Conservation (phyloP, 2,113 vertebrate species). For the Callionymus lyra region DNA sequence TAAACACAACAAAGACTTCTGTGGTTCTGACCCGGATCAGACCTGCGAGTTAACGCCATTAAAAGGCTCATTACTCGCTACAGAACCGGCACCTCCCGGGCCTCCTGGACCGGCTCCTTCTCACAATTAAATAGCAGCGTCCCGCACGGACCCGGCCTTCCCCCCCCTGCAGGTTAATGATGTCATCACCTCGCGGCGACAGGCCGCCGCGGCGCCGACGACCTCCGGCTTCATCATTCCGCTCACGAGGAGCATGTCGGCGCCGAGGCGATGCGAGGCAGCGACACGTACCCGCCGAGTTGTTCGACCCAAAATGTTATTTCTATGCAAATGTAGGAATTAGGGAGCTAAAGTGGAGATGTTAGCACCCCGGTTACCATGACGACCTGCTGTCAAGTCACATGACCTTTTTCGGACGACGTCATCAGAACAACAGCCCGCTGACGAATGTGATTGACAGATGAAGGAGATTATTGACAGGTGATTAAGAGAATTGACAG, state of each 20-base stretch:
- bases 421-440: not conserved
- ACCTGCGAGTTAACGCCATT: no score
- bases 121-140: constrained; percentile 1
- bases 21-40: no score
- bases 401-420: constrained; percentile 47
- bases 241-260: constrained; percentile 33
- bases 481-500: no score
- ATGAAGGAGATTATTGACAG: no score
- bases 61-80: no score
- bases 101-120: not conserved
- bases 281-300: constrained; percentile 26
- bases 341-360: constrained; percentile 48
- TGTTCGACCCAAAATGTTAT: constrained; percentile 63
- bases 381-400: constrained; percentile 58
- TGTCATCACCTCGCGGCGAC: constrained; percentile 48
- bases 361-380: constrained; percentile 68
- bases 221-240: constrained; percentile 41
- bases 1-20: no score
- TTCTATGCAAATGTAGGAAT: constrained; percentile 75
- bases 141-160: no score
- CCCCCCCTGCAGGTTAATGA: constrained; percentile 52
- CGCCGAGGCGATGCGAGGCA: constrained; percentile 23
- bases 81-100: not conserved
- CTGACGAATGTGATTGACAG: no score
- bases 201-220: constrained; percentile 24